Percentiles rank a stretch among this genome's conserved stretches.
phyloP scores from a whole-genome alignment of 2,888 invertebrate genomes.

The Baronia brevicornis region DNA sequence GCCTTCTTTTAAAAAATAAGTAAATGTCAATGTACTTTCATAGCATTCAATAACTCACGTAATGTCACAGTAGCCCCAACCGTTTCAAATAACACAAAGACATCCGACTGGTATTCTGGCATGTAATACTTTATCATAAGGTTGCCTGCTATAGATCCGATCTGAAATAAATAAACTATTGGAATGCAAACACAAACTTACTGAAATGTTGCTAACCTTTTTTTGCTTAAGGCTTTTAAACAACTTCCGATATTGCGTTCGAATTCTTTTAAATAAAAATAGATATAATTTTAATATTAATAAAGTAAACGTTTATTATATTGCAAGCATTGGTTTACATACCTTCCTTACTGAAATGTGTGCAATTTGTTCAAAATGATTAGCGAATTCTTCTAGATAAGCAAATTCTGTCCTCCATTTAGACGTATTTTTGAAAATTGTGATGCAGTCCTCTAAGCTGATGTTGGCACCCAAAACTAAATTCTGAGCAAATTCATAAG shows the following conservation, averaged over 20 bases:
- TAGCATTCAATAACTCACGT: constrained; percentile 48
- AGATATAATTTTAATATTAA: no score
- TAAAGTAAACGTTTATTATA: no score
- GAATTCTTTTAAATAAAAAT: no score
- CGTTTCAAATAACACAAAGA: constrained; percentile 75
- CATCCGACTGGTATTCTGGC: constrained; percentile 79
- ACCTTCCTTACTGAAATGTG: constrained; percentile 79
- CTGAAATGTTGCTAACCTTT: no score
- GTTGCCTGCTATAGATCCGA: constrained; percentile 81
- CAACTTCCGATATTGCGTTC: no score
- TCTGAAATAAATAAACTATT: constrained; percentile 38
- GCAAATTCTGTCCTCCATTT: constrained; percentile 52
- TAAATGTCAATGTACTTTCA: no score
- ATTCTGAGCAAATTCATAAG: constrained; percentile 45
- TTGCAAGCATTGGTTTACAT: no score
- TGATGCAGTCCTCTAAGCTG: constrained; percentile 72
- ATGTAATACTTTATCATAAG: constrained; percentile 78
- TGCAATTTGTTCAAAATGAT: constrained; percentile 77
- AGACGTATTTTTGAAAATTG: constrained; percentile 53
- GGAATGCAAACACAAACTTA: background rate
- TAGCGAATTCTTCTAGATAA: constrained; percentile 70
- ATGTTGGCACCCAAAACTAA: constrained; percentile 74
- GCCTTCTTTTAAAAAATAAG: no score
- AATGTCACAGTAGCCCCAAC: constrained; percentile 69
- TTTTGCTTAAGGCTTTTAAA: no score